These are phyloP conservation scores for Calameuta filiformis DNA, from an alignment of 2,888 invertebrate species.

Conservation along the genomic window DNA sequence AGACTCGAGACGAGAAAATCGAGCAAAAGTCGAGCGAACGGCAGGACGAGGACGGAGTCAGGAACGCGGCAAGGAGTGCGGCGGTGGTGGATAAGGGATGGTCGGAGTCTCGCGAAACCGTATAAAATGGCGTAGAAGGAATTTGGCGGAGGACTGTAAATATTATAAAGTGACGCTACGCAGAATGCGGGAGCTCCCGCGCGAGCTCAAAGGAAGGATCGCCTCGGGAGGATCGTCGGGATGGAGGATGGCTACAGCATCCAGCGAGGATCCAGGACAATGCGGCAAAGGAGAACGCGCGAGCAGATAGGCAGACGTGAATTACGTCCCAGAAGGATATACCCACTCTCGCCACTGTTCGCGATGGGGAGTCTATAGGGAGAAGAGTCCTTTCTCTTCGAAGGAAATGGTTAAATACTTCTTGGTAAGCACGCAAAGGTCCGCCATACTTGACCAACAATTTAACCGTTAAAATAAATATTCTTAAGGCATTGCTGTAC, in stretches of 20 bases:
- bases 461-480: not conserved
- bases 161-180: slow-evolving; percentile 58
- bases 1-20: slow-evolving; percentile 49
- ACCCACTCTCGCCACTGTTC: slow-evolving; percentile 44
- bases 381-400: not conserved
- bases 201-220: slow-evolving; percentile 23
- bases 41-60: slow-evolving; percentile 25
- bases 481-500: not conserved
- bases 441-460: not conserved
- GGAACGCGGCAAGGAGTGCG: slow-evolving; percentile 13
- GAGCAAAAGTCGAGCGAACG: slow-evolving; percentile 38
- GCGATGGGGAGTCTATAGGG: slow-evolving; percentile 40
- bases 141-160: slow-evolving; percentile 59
- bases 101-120: slow-evolving; percentile 22
- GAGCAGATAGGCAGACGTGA: slow-evolving; percentile 36
- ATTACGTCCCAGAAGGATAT: slow-evolving; percentile 47
- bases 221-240: slow-evolving; percentile 10
- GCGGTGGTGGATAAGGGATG: slow-evolving; percentile 29
- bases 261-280: slow-evolving; percentile 37
- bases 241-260: slow-evolving; percentile 1
- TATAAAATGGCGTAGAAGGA: slow-evolving; percentile 55
- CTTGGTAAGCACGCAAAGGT: not conserved
- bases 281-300: slow-evolving; percentile 30
- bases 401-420: not conserved
- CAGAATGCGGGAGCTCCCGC: slow-evolving; percentile 52